Base-by-base conservation (phyloP, 2,113 vertebrate genomes). In the Chiloscyllium plagiosum region DNA sequence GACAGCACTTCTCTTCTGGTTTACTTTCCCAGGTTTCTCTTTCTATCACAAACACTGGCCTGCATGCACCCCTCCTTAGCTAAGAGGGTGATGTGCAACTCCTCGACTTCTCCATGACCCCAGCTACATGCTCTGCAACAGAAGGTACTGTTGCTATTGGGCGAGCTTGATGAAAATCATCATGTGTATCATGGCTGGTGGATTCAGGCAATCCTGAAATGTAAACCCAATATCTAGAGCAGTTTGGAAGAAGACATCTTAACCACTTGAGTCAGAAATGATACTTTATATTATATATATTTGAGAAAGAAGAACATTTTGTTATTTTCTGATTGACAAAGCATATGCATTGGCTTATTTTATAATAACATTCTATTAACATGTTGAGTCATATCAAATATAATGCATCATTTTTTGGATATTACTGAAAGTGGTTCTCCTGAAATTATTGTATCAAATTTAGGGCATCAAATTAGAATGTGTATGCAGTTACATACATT, bases 251-350 rank as follows among this genome's bases (percentile, higher is more conserved):
- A n/a, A 66, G 89, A 61, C 42, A 72, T 29, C 94, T 33, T 33
- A 70, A 70, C 93, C 66, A 94, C 52, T 33, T 70, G 93, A 69
- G 24, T 94, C 68, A 94, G 61, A 94, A 47, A 94, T 26, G 37
- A 47, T 70, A 33, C 56, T 92, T 92, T 92, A 15, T 17, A 65
- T 65, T 92, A 12, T 50, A 69, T 42, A 42, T 42, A 7, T 22
- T 70, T 17, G 3, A 33, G 22, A 50, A 29, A 13, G 69, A 47
- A 52, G 26, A 95, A 76, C 24, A 50, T 72, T 19, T 24, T 47
- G 89, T n/a, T 52, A 72, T 50, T 50, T 72, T 70, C 93, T 24
- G 42, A 72, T 20, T 24, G 50, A 50, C 17, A 92, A 92, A n/a
- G 3, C 78, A 47, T 83, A 42, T 83, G 37, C 37, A 20, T 37